Conservation (phyloP, 2,888 invertebrate genomes). For the Harmothoe impar region DNA sequence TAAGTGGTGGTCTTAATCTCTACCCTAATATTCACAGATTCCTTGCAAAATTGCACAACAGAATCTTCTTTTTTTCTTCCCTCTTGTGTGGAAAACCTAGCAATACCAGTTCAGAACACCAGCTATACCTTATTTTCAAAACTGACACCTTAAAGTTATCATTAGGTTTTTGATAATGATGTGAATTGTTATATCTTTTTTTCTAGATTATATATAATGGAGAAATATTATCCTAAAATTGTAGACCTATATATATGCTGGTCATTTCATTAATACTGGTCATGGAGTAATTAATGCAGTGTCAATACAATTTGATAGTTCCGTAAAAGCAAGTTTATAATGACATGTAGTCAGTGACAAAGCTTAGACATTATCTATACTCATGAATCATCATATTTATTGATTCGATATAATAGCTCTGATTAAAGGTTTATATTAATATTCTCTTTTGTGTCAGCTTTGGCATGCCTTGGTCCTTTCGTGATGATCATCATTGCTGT, state of each 20-base stretch:
- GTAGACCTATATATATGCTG: too few species aligned
- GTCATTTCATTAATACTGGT: background rate
- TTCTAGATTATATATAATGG: too few species aligned
- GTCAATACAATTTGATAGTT: background rate
- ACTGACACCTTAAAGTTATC: too few species aligned
- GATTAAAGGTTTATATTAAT: too few species aligned
- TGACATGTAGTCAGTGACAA: background rate
- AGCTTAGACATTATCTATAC: too few species aligned
- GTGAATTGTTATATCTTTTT: too few species aligned
- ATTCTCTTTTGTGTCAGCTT: background rate
- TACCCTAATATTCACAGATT: background rate
- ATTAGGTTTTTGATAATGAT: too few species aligned
- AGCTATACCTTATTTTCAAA: background rate
- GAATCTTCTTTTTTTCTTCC: background rate
- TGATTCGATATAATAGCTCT: background rate
- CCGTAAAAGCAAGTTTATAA: background rate
- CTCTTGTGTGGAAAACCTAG: background rate
- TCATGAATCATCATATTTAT: too few species aligned
- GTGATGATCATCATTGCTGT: background rate
- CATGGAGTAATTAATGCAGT: background rate
- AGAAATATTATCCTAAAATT: too few species aligned
- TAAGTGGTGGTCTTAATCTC: too few species aligned
- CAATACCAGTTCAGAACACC: background rate
- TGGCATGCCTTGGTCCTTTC: constrained; percentile 20
- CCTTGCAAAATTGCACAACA: background rate